A percentile compares a stretch with the other conserved stretches of the same genome.
Conservation (phyloP, 2,113 vertebrate genomes). For the Rana temporaria region DNA sequence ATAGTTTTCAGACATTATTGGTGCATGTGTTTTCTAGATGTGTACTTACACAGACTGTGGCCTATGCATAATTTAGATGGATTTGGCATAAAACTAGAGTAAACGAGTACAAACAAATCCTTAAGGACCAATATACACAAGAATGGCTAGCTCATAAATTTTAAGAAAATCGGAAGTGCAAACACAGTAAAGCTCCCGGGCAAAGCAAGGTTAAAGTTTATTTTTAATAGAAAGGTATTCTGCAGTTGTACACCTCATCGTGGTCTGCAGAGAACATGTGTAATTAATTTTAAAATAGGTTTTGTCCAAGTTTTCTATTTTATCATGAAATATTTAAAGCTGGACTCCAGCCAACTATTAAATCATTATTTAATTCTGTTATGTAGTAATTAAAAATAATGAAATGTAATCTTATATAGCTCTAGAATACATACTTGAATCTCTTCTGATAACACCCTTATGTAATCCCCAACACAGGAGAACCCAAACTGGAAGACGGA, state of each 20-base stretch:
- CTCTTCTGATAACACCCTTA: neutral
- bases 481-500: neutral
- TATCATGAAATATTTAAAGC: no score
- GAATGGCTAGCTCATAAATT: conserved; percentile 27
- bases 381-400: no score
- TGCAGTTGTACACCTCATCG: neutral
- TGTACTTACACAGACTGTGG: conserved; percentile 13
- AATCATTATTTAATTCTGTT: no score
- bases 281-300: no score
- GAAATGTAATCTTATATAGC: no score
- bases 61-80: conserved; percentile 46
- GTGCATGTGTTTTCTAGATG: conserved; percentile 27
- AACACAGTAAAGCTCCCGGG: conserved; percentile 23
- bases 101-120: conserved; percentile 42
- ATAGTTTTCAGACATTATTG: conserved; percentile 15
- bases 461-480: neutral
- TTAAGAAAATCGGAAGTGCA: conserved; percentile 30
- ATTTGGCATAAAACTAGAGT: conserved; percentile 35
- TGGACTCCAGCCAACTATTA: no score
- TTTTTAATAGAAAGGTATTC: conserved; percentile 37
- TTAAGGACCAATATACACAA: conserved; percentile 29
- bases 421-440: neutral
- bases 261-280: neutral
- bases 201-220: conserved; percentile 27
- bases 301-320: no score